Evolutionary conservation across 2,113 vertebrate species (phyloP), one percentile per base, ranked within the genome.

Genomic region (Burhinus oedicnemus): DNA sequence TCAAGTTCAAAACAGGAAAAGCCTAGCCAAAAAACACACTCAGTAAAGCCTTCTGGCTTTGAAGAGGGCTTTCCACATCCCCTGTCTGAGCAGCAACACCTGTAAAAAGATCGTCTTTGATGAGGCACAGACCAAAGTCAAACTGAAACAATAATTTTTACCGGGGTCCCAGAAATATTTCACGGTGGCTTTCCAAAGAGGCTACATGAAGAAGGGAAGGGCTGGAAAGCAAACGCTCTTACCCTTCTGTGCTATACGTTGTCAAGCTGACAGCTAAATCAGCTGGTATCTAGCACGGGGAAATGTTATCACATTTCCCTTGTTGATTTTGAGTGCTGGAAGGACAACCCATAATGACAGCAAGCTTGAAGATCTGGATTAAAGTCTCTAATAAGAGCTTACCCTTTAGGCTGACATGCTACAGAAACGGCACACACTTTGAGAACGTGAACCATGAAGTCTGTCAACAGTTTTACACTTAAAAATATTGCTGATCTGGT

Each of bases 1-100:
- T 93, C 74, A 29, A 93, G 85, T 55, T 82, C 42, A 55, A 88
- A 97, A 95, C 92, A 93, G 95, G 95, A 97, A 94, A 93, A 93
- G 88, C 79, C 45, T 26, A 32, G 82, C 57, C 34, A 45, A 83
- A 90, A 83, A n/a, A 16, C 36, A 6, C 74, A 51, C 72, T 87
- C 5, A 77, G 84, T 16, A 38, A 87, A 93, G 58, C 88, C 76
- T 30, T 18, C 19, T 27, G 68, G 36, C 87, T 96, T 71, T 92
- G 78, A 42, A 29, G 62, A 76, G 85, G 62, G 66, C 23, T 90
- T 75, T 38, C 44, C 88, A 65, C 94, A 71, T n/a, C 75, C 95
- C 90, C 87, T 13, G 4, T 30, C 49, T 1, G 51, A 79, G 83
- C 58, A 3, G 60, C 32, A 12, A 4, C 85, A 95, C 90, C 92